Evolutionary conservation across 2,113 vertebrate genomes (phyloP).

Genomic region (Corythaixoides concolor): DNA sequence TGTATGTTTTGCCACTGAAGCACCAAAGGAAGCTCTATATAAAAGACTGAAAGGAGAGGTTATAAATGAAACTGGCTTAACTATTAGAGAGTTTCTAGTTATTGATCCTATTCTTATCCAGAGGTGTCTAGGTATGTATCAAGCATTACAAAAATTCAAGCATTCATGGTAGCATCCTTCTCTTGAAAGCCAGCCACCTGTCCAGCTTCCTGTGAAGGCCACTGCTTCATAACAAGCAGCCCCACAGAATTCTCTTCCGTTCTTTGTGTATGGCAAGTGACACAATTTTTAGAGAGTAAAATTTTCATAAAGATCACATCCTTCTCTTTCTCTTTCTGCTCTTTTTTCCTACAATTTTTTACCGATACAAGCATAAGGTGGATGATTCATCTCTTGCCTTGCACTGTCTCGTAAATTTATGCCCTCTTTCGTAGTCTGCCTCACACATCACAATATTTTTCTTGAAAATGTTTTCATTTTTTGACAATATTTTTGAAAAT

Average conservation of each 20-base stretch:
- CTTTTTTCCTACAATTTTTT: neutral
- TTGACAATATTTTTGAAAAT: neutral
- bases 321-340: neutral
- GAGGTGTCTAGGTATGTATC: neutral
- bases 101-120: neutral
- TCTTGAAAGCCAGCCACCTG: neutral
- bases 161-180: neutral
- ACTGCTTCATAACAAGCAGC: neutral
- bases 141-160: neutral
- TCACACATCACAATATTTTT: neutral
- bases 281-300: neutral
- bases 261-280: neutral
- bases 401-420: neutral
- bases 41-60: neutral
- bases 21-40: neutral
- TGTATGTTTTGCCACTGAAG: neutral
- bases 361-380: neutral
- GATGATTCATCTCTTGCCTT: neutral
- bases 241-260: neutral
- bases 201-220: neutral
- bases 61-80: neutral
- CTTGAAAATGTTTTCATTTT: neutral
- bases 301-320: neutral
- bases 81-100: neutral
- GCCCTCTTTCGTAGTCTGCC: neutral